These are phyloP conservation scores for Chionomys nivalis DNA, from an alignment of 2,113 vertebrate genomes.

Conservation along the genomic window DNA sequence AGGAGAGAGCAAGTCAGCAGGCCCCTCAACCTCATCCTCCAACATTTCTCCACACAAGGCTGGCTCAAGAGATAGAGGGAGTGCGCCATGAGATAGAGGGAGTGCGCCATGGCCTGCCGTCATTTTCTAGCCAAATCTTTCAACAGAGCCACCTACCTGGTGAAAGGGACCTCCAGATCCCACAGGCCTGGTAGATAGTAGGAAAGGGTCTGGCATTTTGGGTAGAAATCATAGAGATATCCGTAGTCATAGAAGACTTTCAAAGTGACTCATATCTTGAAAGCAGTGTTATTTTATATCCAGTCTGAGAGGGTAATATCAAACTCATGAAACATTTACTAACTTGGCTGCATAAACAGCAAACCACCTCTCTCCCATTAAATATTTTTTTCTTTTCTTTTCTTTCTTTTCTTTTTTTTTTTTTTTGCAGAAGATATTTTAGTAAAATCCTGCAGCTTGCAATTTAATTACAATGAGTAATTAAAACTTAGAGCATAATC, in stretches of 20 bases:
- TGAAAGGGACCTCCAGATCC: not conserved
- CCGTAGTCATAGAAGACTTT: constrained; percentile 75
- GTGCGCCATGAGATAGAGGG: rapidly evolving
- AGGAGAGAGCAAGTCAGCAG: not conserved
- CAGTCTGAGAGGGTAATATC: constrained; percentile 86
- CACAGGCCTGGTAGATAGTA: too few species aligned
- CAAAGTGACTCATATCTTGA: constrained; percentile 84
- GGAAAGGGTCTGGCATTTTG: not conserved
- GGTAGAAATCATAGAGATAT: not conserved
- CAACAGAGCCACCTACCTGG: not conserved
- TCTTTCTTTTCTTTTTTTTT: constrained; percentile 79
- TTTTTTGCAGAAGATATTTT: constrained; percentile 86
- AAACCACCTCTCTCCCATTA: constrained; percentile 89
- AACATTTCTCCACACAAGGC: not conserved
- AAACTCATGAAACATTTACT: constrained; percentile 91
- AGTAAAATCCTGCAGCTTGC: constrained; percentile 92
- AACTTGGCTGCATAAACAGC: constrained; percentile 89
- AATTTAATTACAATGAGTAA: constrained; percentile 96
- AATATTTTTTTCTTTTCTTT: constrained; percentile 85
- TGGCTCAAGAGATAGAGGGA: not conserved
- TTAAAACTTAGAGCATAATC: constrained; percentile 98
- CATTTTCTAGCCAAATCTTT: not conserved
- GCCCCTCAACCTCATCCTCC: rapidly evolving
- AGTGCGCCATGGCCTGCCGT: too few species aligned
- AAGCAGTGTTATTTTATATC: constrained; percentile 85